Evolutionary conservation across 2,113 vertebrate genomes (phyloP).

Genomic region (Alligator sinensis): DNA sequence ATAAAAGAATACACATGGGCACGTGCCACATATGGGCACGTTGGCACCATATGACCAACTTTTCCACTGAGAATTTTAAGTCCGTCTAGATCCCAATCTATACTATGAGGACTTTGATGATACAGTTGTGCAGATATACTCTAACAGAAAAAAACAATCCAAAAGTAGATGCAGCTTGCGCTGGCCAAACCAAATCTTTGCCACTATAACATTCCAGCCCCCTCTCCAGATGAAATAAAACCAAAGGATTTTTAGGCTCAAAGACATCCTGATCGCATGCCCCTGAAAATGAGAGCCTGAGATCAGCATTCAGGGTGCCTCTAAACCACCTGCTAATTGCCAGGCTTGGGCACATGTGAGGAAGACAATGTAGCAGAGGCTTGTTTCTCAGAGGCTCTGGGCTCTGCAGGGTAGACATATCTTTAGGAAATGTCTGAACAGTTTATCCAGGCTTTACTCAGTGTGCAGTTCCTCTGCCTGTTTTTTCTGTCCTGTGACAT

Average conservation of each 20-base stretch:
- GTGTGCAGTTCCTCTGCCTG: too few relatives aligned
- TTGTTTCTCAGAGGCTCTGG: neutral
- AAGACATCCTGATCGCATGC: neutral
- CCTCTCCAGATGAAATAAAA: neutral
- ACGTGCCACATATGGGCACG: too few relatives aligned
- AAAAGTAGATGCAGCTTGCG: neutral
- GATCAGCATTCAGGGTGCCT: neutral
- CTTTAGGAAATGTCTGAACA: too few relatives aligned
- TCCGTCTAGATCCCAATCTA: neutral
- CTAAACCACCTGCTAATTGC: neutral
- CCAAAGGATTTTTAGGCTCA: neutral
- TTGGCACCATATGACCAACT: fast-evolving
- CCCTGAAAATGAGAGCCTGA: neutral
- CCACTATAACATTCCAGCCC: neutral
- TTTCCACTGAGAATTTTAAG: neutral
- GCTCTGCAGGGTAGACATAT: too few relatives aligned
- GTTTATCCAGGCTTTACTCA: too few relatives aligned
- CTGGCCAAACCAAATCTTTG: neutral
- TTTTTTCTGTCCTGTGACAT: too few relatives aligned
- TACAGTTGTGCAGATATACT: neutral
- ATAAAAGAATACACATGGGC: too few relatives aligned
- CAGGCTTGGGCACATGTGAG: neutral
- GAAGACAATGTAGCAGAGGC: neutral
- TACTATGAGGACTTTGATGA: neutral
- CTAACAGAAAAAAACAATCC: fast-evolving